phyloP scores from a whole-genome alignment of 1,140 invertebrate genomes.

The Uloborus diversus region DNA sequence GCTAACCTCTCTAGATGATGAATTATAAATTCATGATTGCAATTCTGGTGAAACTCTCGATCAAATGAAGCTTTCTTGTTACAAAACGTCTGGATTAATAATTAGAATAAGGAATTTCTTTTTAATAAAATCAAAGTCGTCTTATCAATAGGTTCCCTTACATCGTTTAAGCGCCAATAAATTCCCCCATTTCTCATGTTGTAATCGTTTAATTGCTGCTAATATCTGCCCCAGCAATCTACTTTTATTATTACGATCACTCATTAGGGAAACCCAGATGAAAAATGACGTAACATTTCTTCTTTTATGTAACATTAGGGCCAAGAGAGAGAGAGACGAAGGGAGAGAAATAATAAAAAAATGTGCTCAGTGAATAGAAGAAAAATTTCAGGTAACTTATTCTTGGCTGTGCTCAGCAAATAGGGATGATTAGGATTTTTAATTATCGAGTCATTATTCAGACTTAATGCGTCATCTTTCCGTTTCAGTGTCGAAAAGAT shows the following conservation, averaged over 20 bases:
- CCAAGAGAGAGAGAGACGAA: neutral
- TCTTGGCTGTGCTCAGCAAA: neutral
- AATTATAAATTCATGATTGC: too few relatives aligned
- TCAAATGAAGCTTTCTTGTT: too few relatives aligned
- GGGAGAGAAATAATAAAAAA: too few relatives aligned
- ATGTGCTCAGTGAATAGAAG: too few relatives aligned
- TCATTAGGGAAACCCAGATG: conserved; percentile 22
- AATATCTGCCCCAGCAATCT: conserved; percentile 10
- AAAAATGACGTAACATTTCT: neutral
- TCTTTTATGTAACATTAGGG: neutral
- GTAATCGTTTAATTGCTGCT: conserved; percentile 34
- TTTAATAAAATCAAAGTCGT: conserved; percentile 18
- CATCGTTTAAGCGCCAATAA: conserved; percentile 12
- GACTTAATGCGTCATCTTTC: neutral
- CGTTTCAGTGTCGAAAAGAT: conserved; percentile 11
- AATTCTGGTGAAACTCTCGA: too few relatives aligned
- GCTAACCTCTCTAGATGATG: too few relatives aligned
- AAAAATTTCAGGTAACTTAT: conserved; percentile 22
- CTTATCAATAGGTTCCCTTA: conserved; percentile 15
- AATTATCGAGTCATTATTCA: conserved; percentile 10
- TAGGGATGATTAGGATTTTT: conserved; percentile 9
- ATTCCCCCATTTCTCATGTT: conserved; percentile 4
- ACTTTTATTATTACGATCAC: conserved; percentile 8
- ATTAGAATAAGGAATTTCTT: neutral
- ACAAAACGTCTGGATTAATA: neutral